These are phyloP conservation scores for Trichopoda pennipes DNA, from an alignment of 2,888 invertebrate genomes.

Conservation along the genomic window DNA sequence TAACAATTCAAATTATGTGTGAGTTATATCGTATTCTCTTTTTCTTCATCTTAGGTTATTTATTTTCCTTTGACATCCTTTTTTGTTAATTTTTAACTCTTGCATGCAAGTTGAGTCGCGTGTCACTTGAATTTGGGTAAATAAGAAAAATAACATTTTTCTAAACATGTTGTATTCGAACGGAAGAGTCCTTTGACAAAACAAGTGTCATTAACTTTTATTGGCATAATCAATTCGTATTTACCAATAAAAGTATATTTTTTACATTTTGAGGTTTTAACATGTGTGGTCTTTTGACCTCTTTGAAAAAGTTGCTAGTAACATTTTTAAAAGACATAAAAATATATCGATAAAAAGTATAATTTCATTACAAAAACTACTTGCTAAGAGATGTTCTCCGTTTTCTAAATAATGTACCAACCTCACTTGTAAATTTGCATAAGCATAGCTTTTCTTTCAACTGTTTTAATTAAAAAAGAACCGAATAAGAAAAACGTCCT, in stretches of 20 bases:
- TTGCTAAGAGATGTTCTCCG: too few species aligned
- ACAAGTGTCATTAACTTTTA: slow-evolving; percentile 66
- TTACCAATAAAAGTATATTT: slow-evolving; percentile 34
- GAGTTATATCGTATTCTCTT: slow-evolving; percentile 12
- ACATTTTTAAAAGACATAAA: slow-evolving; percentile 6
- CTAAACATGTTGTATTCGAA: slow-evolving; percentile 20
- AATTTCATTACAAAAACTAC: too few species aligned
- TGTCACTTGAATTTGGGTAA: slow-evolving; percentile 48
- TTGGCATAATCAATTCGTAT: slow-evolving; percentile 62
- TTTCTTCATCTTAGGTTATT: not conserved
- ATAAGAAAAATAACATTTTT: slow-evolving; percentile 20
- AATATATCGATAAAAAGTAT: not conserved
- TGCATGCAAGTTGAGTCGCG: slow-evolving; percentile 64
- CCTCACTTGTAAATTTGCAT: too few species aligned
- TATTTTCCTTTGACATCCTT: not conserved
- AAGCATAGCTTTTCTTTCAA: too few species aligned
- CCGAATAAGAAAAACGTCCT: too few species aligned
- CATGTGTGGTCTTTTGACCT: slow-evolving; percentile 47
- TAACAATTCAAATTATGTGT: slow-evolving; percentile 36
- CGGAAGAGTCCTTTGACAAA: slow-evolving; percentile 2
- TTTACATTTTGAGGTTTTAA: not conserved
- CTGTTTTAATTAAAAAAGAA: too few species aligned
- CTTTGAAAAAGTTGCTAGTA: slow-evolving; percentile 28
- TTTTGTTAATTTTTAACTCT: slow-evolving; percentile 16
- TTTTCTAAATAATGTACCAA: too few species aligned